phyloP scores from a whole-genome alignment of 2,113 vertebrate genomes.

The Oostethus manadensis region DNA sequence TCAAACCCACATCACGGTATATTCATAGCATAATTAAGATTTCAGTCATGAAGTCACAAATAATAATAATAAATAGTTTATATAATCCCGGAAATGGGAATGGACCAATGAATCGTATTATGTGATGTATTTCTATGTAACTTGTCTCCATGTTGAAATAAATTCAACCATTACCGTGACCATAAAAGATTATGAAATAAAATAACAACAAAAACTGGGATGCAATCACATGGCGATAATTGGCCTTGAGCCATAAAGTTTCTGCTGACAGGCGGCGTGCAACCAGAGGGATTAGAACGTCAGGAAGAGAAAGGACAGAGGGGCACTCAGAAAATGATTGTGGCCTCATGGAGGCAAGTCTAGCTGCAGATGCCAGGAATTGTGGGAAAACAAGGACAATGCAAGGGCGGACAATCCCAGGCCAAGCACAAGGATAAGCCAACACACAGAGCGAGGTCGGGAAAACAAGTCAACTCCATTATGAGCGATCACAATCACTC shows the following conservation, averaged over 20 bases:
- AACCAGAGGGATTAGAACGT: conserved; percentile 61
- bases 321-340: conserved; percentile 66
- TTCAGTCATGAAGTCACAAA: no score
- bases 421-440: conserved; percentile 22
- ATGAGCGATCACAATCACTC: conserved; percentile 15
- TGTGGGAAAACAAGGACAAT: conserved; percentile 43
- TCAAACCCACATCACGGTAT: conserved; percentile 20
- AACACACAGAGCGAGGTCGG: conserved; percentile 13
- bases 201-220: neutral
- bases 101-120: no score
- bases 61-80: no score
- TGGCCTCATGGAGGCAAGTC: conserved; percentile 51
- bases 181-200: conserved; percentile 14
- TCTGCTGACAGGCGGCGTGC: conserved; percentile 24
- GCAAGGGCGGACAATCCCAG: conserved; percentile 48
- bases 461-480: conserved; percentile 13
- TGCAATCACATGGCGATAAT: conserved; percentile 8
- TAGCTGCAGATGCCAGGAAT: conserved; percentile 51
- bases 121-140: no score
- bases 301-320: conserved; percentile 62
- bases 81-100: no score
- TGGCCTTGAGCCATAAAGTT: conserved; percentile 14
- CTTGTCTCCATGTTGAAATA: no score
- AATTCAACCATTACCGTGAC: no score
- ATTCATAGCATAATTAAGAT: no score